These are phyloP conservation scores for Archips crataeganus DNA, from an alignment of 2,888 invertebrate genomes.

Conservation along the genomic window DNA sequence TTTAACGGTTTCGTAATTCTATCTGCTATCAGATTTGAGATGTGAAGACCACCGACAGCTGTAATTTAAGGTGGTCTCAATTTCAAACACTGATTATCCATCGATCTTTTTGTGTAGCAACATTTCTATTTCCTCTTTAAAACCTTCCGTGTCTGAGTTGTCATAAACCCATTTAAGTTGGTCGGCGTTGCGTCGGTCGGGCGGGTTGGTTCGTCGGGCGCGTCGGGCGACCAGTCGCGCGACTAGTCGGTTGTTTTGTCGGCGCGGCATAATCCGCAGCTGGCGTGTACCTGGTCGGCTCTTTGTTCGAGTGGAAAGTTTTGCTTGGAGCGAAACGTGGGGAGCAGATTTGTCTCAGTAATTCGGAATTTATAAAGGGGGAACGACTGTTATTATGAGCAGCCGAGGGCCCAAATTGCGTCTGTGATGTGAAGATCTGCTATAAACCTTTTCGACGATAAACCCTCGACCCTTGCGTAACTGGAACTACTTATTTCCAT, in stretches of 20 bases:
- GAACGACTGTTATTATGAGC: conserved; percentile 46
- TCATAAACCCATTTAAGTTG: conserved; percentile 78
- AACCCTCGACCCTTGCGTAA: conserved; percentile 39
- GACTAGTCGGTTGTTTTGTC: conserved; percentile 56
- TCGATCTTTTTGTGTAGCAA: conserved; percentile 50
- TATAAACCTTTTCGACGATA: conserved; percentile 41
- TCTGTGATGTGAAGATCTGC: conserved; percentile 39
- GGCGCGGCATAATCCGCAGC: conserved; percentile 71
- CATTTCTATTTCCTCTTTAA: conserved; percentile 51
- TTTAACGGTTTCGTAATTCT: conserved; percentile 68
- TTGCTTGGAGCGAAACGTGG: conserved; percentile 54
- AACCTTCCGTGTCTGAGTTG: conserved; percentile 69
- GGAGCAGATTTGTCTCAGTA: conserved; percentile 66
- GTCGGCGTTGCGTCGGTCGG: conserved; percentile 55
- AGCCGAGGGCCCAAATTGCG: conserved; percentile 41
- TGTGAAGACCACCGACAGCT: conserved; percentile 41
- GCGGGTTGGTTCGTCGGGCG: conserved; percentile 36
- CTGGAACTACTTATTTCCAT: conserved; percentile 37
- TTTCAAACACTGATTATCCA: conserved; percentile 54
- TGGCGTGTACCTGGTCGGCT: conserved; percentile 76
- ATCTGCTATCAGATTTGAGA: conserved; percentile 47
- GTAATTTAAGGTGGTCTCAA: conserved; percentile 28
- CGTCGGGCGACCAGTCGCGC: conserved; percentile 48
- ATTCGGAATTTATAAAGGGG: conserved; percentile 45
- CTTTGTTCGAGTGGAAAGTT: conserved; percentile 80